Evolutionary conservation across 2,888 invertebrate genomes (phyloP).

Genomic region (Torymus tubicola): DNA sequence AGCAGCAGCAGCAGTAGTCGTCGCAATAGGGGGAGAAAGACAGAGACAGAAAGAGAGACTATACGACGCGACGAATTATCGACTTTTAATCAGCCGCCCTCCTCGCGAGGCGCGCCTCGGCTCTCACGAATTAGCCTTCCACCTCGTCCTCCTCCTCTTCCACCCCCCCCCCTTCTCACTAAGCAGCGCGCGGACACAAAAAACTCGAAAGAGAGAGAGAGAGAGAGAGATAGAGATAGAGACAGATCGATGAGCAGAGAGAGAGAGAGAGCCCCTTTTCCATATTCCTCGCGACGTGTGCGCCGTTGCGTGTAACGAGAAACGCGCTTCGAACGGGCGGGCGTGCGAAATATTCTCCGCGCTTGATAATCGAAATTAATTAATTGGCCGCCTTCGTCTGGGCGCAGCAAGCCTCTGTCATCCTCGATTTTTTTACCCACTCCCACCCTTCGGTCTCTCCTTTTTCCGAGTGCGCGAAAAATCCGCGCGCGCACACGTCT

Average conservation of each 20-base stretch:
- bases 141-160: background rate
- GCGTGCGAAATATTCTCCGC: constrained; percentile 56
- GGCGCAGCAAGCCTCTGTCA: constrained; percentile 18
- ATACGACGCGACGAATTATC: constrained; percentile 25
- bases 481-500: background rate
- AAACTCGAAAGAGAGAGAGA: background rate
- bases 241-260: background rate
- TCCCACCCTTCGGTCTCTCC: background rate
- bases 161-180: background rate
- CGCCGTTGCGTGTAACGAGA: constrained; percentile 59
- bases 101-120: constrained; percentile 1
- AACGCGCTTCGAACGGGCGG: background rate
- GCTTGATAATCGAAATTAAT: constrained; percentile 64
- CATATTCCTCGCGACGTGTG: constrained; percentile 37
- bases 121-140: constrained; percentile 29
- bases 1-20: background rate
- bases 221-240: constrained; percentile 11
- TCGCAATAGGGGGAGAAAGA: background rate
- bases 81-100: constrained; percentile 44
- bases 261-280: constrained; percentile 27
- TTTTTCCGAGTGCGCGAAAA: constrained; percentile 9
- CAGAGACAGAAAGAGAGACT: background rate
- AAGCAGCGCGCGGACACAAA: constrained; percentile 1
- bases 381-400: constrained; percentile 60
- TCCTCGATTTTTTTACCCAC: constrained; percentile 27